Evolutionary conservation across 2,113 vertebrate genomes (phyloP), one percentile per base, ranked within the genome.

Genomic region (Urocynchramus pylzowi): DNA sequence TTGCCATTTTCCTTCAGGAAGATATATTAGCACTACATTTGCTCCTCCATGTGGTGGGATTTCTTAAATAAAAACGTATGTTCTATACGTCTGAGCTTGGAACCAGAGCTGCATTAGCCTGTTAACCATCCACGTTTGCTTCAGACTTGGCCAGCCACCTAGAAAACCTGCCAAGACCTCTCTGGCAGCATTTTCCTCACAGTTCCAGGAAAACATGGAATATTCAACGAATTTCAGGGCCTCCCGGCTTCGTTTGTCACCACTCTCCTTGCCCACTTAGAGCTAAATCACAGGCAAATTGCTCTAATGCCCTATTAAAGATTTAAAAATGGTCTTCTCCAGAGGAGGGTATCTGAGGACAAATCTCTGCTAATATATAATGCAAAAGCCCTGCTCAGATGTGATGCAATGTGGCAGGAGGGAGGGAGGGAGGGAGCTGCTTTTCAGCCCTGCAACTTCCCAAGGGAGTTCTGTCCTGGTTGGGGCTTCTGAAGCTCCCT

Each of bases 161-260:
- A 61, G 95, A 93, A 97, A 95, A 93, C 92, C 87, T 77, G 86
- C 96, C 93, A 95, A 97, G 90, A 87, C 86, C 64, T 91, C 90
- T 95, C 85, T 97, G 96, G 94, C 97, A 94, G 95, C 74, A 39
- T 67, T 67, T 33, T 28, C 84, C 86, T 67, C 70, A 15, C 63
- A 68, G 96, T 97, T 98, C 95, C 96, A 97, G 95, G 96, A 97
- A 95, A 93, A 97, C 75, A 94, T 88, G 93, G 95, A 92, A 82
- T 89, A 95, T 92, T 95, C 82, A 91, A 79, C 78, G 95, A 96
- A 97, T 92, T 88, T 41, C 79, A 84, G 87, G 93, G 94, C 90
- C 94, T 97, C 93, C 76, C 53, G 3, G 82, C 94, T 77, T 82
- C 77, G 61, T 92, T 95, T 96, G 92, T 94, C 77, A 94, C 91